Base-by-base conservation (phyloP, 2,113 vertebrate genomes). In the Callospermophilus lateralis region DNA sequence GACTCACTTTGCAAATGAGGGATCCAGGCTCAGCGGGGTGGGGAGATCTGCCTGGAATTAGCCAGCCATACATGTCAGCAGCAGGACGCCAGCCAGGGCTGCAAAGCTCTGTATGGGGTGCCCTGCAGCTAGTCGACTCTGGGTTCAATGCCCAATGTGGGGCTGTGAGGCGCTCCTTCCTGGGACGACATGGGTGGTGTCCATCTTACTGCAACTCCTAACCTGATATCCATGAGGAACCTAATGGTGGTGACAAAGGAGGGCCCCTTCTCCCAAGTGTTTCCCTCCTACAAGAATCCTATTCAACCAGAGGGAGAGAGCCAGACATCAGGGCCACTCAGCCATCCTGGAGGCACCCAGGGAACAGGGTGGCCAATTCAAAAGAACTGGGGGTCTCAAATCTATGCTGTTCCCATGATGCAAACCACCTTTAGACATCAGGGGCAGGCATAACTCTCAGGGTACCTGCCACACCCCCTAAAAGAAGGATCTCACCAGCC, bases 1-100 rank as follows among this genome's bases (percentile, higher is more conserved):
- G 89, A 34, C 93, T 95, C 70, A 26, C 89, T 96, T 90, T 96
- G 97, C 89, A 97, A 78, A 93, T 87, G 63, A 93, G 51, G 88
- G 65, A 42, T 32, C 17, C 0, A 76, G 34, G 83, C 79, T 85
- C 12, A 1, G 88, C 0, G 0, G 55, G 61, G 51, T 13, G 45
- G 24, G 65, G 48, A 30, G 84, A 48, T 78, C 63, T 11, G 39
- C 91, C 79, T 72, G 55, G 7, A 67, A 39, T 32, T 65, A 72
- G 84, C 90, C 61, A 39, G 58, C 53, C 61, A 1, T 19, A 34
- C 68, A 53, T 7, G 79, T 48, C 94, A 28, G 79, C 2, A 0
- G 24, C 4, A 19, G 72, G 68, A 67, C 17, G 0, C 11, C 72
- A 78, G 78, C 63, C 28, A 22, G 72, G 28, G 37, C 51, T 58